Conservation (phyloP, 2,113 vertebrate species). For the Thalassoma bifasciatum region DNA sequence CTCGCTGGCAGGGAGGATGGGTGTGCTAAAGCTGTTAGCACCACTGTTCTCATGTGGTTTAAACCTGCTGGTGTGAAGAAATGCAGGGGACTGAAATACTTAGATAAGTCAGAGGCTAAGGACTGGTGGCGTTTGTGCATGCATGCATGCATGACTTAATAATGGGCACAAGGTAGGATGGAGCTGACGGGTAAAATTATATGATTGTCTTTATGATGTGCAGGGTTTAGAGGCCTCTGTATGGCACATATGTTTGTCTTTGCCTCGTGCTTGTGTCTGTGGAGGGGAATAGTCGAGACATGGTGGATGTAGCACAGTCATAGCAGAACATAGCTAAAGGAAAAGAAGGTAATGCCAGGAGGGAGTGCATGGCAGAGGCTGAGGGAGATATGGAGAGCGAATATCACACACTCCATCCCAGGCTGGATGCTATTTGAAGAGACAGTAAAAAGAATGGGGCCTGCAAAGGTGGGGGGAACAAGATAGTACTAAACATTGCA, state of each 20-base stretch:
- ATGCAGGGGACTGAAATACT: constrained; percentile 30
- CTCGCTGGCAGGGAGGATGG: constrained; percentile 36
- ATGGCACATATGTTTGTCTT: constrained; percentile 35
- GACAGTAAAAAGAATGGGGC: constrained; percentile 61
- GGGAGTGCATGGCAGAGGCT: constrained; percentile 49
- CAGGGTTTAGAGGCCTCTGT: constrained; percentile 36
- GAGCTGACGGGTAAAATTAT: constrained; percentile 40
- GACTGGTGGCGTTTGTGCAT: neutral
- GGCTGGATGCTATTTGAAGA: constrained; percentile 71
- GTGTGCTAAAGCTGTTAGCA: constrained; percentile 56
- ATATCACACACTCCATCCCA: constrained; percentile 20
- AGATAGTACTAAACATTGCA: constrained; percentile 67
- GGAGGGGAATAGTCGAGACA: constrained; percentile 39
- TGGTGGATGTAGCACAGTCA: constrained; percentile 67
- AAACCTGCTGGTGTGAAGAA: constrained; percentile 42
- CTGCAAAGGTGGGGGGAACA: constrained; percentile 26
- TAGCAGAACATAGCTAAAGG: constrained; percentile 58
- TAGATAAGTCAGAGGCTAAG: constrained; percentile 44
- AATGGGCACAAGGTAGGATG: constrained; percentile 18
- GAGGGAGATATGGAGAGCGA: too few species aligned
- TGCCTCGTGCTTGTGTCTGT: constrained; percentile 53
- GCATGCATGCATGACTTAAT: neutral
- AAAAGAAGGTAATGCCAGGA: constrained; percentile 52
- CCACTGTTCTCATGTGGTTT: constrained; percentile 59
- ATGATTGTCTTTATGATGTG: constrained; percentile 29